Percentiles rank a stretch among this genome's conserved stretches.
Evolutionary conservation across 2,113 vertebrate species (phyloP).

Genomic region (Sisor rabdophorus): DNA sequence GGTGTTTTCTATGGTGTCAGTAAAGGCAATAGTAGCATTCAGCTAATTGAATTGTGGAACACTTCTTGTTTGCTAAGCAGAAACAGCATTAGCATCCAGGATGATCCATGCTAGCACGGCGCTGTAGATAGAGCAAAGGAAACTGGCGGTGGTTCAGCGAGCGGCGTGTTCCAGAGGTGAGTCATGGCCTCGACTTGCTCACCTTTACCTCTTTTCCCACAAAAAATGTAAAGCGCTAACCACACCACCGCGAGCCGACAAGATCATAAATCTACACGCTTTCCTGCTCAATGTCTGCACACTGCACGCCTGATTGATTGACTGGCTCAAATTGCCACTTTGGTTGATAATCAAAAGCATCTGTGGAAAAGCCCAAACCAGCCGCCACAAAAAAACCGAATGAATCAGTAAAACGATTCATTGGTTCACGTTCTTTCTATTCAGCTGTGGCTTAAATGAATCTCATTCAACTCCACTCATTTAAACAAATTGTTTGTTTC

Average conservation of each 20-base stretch:
- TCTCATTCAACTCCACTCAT: background rate
- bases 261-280: background rate
- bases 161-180: constrained; percentile 49
- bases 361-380: background rate
- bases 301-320: background rate
- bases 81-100: background rate
- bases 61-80: background rate
- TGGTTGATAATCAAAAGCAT: background rate
- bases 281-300: background rate
- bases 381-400: too few species aligned
- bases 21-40: background rate
- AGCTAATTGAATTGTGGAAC: background rate
- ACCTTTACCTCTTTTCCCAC: background rate
- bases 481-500: too few species aligned
- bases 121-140: background rate
- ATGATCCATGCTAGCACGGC: background rate
- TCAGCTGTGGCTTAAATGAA: background rate
- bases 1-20: background rate
- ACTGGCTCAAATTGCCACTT: background rate
- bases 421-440: background rate
- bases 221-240: constrained; percentile 7
- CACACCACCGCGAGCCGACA: background rate
- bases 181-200: background rate
- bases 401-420: background rate
- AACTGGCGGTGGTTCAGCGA: constrained; percentile 49